These are phyloP conservation scores for Dromaius novaehollandiae DNA, from an alignment of 2,113 vertebrate genomes.

Conservation along the genomic window DNA sequence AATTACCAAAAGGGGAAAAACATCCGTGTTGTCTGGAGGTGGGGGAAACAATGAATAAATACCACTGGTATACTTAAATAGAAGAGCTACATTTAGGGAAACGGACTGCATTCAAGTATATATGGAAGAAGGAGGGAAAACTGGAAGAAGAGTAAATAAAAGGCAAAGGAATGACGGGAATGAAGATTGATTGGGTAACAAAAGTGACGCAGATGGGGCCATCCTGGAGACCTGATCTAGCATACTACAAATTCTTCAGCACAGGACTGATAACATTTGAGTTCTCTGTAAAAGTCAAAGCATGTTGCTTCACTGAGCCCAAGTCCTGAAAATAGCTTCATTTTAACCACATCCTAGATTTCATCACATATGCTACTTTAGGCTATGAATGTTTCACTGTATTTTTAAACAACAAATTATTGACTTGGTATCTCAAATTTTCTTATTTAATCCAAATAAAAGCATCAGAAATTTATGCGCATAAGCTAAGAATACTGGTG, in stretches of 20 bases:
- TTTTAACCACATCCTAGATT: not conserved
- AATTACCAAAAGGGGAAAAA: not conserved
- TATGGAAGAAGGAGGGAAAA: not conserved
- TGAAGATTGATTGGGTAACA: not conserved
- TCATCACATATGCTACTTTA: not conserved
- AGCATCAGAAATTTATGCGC: not conserved
- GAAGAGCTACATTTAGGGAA: not conserved
- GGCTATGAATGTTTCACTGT: not conserved
- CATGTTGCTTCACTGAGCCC: not conserved
- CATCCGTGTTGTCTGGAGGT: not conserved
- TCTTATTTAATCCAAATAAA: not conserved
- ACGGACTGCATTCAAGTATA: not conserved
- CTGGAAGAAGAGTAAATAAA: not conserved
- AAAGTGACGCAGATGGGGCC: not conserved
- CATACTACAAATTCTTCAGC: not conserved
- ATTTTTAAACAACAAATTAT: not conserved
- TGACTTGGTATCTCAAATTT: not conserved
- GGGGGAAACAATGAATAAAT: not conserved
- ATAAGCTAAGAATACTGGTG: not conserved
- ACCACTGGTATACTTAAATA: not conserved
- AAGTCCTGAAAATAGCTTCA: not conserved
- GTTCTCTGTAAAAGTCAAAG: not conserved
- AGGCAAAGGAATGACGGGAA: conserved; percentile 25
- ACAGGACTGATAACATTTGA: not conserved
- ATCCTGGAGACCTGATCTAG: not conserved